Percentiles rank a stretch among this genome's conserved stretches.
phyloP scores from a whole-genome alignment of 2,113 vertebrate species.

The rat (Rattus norvegicus) region DNA sequence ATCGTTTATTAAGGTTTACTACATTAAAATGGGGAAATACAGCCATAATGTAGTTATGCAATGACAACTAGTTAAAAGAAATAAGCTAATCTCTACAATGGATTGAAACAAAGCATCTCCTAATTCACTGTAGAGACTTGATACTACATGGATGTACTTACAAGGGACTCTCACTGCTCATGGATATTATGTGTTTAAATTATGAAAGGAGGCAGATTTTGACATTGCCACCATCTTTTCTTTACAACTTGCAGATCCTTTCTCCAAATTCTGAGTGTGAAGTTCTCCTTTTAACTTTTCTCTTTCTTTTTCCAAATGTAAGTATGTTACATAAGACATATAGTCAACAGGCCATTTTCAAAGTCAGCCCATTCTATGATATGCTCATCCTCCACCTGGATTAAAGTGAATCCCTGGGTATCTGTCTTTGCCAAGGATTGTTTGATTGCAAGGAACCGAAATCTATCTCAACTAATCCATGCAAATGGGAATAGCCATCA shows the following conservation, averaged over 20 bases:
- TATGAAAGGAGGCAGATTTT: background rate
- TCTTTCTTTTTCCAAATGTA: background rate
- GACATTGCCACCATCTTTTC: background rate
- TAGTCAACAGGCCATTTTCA: background rate
- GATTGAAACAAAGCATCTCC: background rate
- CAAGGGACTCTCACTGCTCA: background rate
- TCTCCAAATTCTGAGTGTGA: background rate
- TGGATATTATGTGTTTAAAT: background rate
- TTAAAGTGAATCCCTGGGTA: background rate
- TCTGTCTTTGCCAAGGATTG: background rate
- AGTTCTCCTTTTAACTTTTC: background rate
- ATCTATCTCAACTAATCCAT: background rate
- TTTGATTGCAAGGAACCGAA: slow-evolving; percentile 9
- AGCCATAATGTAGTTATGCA: background rate
- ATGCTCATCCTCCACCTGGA: background rate
- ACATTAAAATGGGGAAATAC: background rate
- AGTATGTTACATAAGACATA: background rate
- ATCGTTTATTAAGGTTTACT: background rate
- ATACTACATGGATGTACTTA: background rate
- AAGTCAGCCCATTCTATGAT: background rate
- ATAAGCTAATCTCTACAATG: background rate
- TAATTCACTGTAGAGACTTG: background rate
- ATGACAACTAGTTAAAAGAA: background rate
- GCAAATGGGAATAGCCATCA: background rate
- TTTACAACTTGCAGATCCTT: background rate